Evolutionary conservation across 1,140 invertebrate species (phyloP).

Genomic region (Cotesia vestalis): DNA sequence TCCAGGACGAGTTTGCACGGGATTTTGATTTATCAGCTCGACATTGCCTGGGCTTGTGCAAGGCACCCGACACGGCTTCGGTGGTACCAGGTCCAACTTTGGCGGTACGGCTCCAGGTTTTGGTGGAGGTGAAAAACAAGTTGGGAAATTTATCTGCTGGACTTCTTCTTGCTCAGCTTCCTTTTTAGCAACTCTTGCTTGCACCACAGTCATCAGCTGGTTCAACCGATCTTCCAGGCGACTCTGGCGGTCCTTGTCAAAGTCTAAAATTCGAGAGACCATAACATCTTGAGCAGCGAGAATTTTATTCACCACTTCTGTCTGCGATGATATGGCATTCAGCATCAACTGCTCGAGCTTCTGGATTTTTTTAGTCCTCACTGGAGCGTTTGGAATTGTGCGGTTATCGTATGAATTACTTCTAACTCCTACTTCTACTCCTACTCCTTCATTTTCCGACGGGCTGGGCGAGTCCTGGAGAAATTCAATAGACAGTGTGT

Average conservation of each 20-base stretch:
- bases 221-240: constrained; percentile 60
- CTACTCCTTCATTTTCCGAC: constrained; percentile 52
- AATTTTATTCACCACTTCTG: constrained; percentile 64
- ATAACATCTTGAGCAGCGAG: constrained; percentile 62
- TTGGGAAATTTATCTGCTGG: constrained; percentile 49
- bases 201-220: constrained; percentile 59
- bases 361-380: constrained; percentile 61
- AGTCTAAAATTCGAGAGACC: constrained; percentile 57
- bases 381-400: constrained; percentile 51
- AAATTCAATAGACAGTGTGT: constrained; percentile 60
- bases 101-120: constrained; percentile 58
- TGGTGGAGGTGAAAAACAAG: constrained; percentile 58
- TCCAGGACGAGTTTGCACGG: constrained; percentile 53
- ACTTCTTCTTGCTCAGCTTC: constrained; percentile 44
- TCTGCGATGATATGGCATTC: constrained; percentile 62
- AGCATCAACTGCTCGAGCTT: constrained; percentile 61
- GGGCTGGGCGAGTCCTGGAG: constrained; percentile 55
- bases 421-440: constrained; percentile 49
- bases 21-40: constrained; percentile 56
- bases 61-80: constrained; percentile 62
- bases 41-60: constrained; percentile 53
- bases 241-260: constrained; percentile 61
- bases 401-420: constrained; percentile 57
- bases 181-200: constrained; percentile 55
- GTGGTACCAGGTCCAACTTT: constrained; percentile 61